These are phyloP conservation scores for Hermetia illucens DNA, from an alignment of 1,140 invertebrate genomes.

Conservation along the genomic window DNA sequence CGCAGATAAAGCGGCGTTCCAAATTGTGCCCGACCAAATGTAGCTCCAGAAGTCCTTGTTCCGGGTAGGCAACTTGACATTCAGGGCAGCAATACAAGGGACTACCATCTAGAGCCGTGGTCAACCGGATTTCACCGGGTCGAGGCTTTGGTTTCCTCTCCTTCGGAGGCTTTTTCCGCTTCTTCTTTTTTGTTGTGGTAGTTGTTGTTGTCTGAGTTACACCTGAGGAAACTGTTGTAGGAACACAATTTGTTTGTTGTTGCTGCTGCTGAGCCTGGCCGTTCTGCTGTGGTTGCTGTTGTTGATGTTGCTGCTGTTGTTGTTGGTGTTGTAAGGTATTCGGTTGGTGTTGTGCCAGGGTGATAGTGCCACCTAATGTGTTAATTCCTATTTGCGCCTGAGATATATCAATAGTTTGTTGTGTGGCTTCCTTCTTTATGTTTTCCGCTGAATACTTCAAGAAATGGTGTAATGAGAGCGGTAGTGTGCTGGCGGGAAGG, in stretches of 20 bases:
- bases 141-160: slow-evolving; percentile 67
- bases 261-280: slow-evolving; percentile 1
- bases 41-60: slow-evolving; percentile 63
- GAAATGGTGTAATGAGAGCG: slow-evolving; percentile 66
- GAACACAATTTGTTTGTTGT: no score
- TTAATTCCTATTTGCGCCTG: slow-evolving; percentile 29
- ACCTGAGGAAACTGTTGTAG: slow-evolving; percentile 7
- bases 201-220: slow-evolving; percentile 11
- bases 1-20: slow-evolving; percentile 67
- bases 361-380: slow-evolving; percentile 25
- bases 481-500: slow-evolving; percentile 54
- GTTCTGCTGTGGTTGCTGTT: slow-evolving; percentile 7
- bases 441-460: slow-evolving; percentile 68
- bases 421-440: slow-evolving; percentile 57
- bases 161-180: slow-evolving; percentile 65
- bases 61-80: slow-evolving; percentile 74
- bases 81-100: slow-evolving; percentile 73
- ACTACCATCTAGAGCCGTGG: slow-evolving; percentile 66
- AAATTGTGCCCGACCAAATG: slow-evolving; percentile 63
- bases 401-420: slow-evolving; percentile 8
- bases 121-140: slow-evolving; percentile 66
- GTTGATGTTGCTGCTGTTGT: slow-evolving; percentile 11
- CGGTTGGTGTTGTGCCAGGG: slow-evolving; percentile 19
- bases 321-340: slow-evolving; percentile 10
- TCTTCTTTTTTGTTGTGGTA: slow-evolving; percentile 53